phyloP scores from a whole-genome alignment of 2,888 invertebrate genomes.

The Scaptomyza flava region DNA sequence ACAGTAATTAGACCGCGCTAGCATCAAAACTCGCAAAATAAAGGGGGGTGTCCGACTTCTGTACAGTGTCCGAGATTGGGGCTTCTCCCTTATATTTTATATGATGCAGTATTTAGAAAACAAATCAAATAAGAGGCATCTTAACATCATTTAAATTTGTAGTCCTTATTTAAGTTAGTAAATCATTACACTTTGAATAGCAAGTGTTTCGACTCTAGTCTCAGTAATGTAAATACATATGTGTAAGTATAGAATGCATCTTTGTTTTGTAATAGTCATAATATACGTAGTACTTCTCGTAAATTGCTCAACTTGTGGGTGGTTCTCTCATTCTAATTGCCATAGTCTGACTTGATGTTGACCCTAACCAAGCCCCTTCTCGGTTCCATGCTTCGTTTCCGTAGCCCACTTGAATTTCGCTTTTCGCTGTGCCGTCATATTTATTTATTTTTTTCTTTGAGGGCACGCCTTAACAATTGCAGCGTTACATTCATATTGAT shows the following conservation, averaged over 20 bases:
- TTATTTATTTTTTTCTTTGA: slow-evolving; percentile 58
- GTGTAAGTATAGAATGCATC: not conserved
- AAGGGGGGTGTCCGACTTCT: too few species aligned
- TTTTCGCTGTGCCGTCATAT: slow-evolving; percentile 49
- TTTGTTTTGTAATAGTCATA: slow-evolving; percentile 13
- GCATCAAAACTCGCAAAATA: too few species aligned
- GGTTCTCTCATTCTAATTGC: slow-evolving; percentile 55
- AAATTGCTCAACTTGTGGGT: slow-evolving; percentile 11
- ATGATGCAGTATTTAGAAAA: too few species aligned
- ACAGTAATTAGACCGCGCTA: too few species aligned
- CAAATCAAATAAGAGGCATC: too few species aligned
- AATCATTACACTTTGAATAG: not conserved
- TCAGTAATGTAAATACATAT: not conserved
- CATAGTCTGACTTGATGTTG: slow-evolving; percentile 21
- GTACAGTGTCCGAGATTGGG: too few species aligned
- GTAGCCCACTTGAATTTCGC: slow-evolving; percentile 39
- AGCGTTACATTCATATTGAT: slow-evolving; percentile 75
- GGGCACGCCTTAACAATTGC: slow-evolving; percentile 64
- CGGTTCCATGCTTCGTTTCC: not conserved
- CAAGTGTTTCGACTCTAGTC: not conserved
- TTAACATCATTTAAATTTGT: too few species aligned
- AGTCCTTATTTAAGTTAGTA: too few species aligned
- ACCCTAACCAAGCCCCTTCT: slow-evolving; percentile 8
- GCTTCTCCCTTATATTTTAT: too few species aligned
- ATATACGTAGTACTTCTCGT: not conserved